A percentile compares a stretch with the other conserved stretches of the same genome.
phyloP scores from a whole-genome alignment of 1,140 invertebrate genomes.

The Anastrepha ludens region DNA sequence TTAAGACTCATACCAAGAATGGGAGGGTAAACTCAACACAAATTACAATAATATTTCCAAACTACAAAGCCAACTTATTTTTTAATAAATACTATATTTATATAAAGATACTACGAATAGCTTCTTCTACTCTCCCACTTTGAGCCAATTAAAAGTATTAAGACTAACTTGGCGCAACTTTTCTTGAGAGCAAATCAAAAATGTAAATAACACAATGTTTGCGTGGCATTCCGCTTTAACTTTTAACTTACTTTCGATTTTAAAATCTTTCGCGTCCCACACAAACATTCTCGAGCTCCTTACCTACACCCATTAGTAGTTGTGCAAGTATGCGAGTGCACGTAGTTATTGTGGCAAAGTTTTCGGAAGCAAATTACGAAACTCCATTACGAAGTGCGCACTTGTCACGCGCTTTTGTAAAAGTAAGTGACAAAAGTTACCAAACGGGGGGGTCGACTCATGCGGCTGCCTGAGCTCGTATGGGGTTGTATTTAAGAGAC shows the following conservation, averaged over 20 bases:
- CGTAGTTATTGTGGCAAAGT: constrained; percentile 24
- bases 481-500: neutral
- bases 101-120: too few relatives aligned
- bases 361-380: constrained; percentile 14
- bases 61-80: too few relatives aligned
- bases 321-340: neutral
- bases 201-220: constrained; percentile 16
- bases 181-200: constrained; percentile 12
- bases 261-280: constrained; percentile 1
- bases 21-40: too few relatives aligned
- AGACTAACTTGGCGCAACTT: neutral
- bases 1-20: too few relatives aligned
- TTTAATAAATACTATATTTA: too few relatives aligned
- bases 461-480: too few relatives aligned
- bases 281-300: neutral
- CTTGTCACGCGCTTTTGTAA: neutral
- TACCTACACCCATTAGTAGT: neutral
- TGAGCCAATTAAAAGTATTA: constrained; percentile 35
- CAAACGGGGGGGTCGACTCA: neutral
- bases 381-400: constrained; percentile 10
- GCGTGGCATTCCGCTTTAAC: neutral
- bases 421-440: neutral
- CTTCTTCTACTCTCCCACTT: neutral
- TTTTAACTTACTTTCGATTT: constrained; percentile 25
- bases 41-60: too few relatives aligned